Evolutionary conservation across 2,797 vertebrate species (phyloP), one percentile per base, ranked within the genome.

Genomic region (Hyperoplus immaculatus): DNA sequence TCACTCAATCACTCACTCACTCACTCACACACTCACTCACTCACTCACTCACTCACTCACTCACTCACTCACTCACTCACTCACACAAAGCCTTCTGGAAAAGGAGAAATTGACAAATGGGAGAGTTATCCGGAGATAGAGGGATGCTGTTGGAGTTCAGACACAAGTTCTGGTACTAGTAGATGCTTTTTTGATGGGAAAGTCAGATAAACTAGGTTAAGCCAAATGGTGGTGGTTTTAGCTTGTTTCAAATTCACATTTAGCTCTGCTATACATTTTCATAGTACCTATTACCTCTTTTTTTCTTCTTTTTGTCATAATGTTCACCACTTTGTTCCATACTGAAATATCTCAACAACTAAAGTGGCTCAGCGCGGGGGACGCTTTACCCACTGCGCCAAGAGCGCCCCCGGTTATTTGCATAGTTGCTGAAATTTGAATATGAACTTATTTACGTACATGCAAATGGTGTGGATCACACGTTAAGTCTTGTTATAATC

Each of bases 71-170:
- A 85, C 72, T 62, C 58, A 10, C 72, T 78, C 61, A n/a, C 76
- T 74, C 82, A 62, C 75, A 73, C 69, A 47, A 69, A 43, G 62
- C 43, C 69, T 73, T 76, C 60, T 80, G 55, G 72, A 87, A 82
- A 58, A 50, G 72, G 75, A 65, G 75, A 81, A 78, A 80, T 42
- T 81, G 80, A 81, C 80, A 50, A 55, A 72, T 68, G 72, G 71
- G 47, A 47, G 58, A 76, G 63, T 72, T 72, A 82, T 75, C 64
- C 53, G 39, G 59, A 64, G 66, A 83, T 61, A 77, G 42, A 73
- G 65, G 47, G 72, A 75, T 70, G 61, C 72, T 69, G 18, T 51
- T 64, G 51, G 72, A 69, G 72, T 68, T 53, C 50, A 45, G 70
- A 61, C 69, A 69, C 49, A 46, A 46, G 62, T 53, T 77, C 54